phyloP scores from a whole-genome alignment of 2,797 vertebrate genomes.

The Taeniopygia guttata region DNA sequence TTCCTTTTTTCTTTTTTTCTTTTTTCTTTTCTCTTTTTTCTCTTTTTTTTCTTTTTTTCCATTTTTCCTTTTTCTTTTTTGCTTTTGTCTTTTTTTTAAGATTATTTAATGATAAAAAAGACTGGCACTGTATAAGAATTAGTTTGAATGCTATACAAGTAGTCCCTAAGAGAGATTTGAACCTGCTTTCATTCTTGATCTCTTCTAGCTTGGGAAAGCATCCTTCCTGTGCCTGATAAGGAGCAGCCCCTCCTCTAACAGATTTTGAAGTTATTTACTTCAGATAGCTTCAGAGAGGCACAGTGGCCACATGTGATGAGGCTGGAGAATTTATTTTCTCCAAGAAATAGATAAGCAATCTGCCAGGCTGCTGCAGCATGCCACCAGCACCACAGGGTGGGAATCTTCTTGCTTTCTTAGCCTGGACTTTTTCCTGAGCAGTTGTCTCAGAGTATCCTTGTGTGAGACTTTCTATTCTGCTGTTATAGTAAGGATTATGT shows the following conservation, averaged over 20 bases:
- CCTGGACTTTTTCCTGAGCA: neutral
- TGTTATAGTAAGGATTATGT: neutral
- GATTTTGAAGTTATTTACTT: neutral
- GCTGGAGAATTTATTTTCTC: neutral
- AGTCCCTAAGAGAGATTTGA: neutral
- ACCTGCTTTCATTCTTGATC: neutral
- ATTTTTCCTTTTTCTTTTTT: no score
- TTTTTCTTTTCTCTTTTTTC: no score
- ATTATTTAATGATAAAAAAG: neutral
- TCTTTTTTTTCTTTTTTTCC: no score
- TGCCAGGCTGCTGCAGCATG: neutral
- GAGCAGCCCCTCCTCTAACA: neutral
- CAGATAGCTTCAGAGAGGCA: neutral
- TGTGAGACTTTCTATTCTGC: neutral
- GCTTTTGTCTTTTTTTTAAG: neutral
- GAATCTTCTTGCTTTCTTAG: neutral
- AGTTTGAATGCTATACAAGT: neutral
- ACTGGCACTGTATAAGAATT: neutral
- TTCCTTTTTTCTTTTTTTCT: no score
- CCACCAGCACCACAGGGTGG: neutral
- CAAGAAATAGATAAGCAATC: neutral
- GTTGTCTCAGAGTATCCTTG: neutral
- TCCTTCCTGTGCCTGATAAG: neutral
- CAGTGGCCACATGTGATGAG: neutral
- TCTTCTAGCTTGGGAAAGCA: neutral